Base-by-base conservation (phyloP, 2,888 invertebrate species). In the Drepana falcataria region DNA sequence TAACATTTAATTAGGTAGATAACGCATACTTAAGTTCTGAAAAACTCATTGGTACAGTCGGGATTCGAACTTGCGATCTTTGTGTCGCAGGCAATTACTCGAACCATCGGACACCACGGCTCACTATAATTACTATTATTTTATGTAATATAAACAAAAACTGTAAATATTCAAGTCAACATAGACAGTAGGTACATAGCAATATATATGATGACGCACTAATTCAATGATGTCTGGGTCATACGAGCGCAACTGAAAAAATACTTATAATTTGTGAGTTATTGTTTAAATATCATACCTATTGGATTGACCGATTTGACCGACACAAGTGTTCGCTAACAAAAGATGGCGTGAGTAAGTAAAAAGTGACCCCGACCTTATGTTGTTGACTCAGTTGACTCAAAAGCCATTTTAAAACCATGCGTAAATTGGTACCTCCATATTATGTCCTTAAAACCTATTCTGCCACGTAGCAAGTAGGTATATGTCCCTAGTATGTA, bases 251-350 rank as follows among this genome's bases (percentile, higher is more conserved):
- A 81, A 76, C 79, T 84, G 81, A 74, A 74, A 78, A 72, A 79
- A 79, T 75, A 76, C 66, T 57, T 58, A 58, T 59, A 62, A 71
- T 75, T 73, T 66, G 66, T 64, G 63, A 66, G 61, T 66, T 66
- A 68, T 67, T 71, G 64, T 73, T 65, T 57, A 53, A 69, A 68
- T 59, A 65, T 56, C 57, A 48, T 52, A 21, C 21, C 21, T 21
- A 53, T 58, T 59, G 56, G 53, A 72, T 68, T 85, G 85, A 83
- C 86, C 85, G 85, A 81, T 84, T 79, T 64, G 85, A 82, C 85
- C 83, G 85, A 61, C 64, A 83, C 81, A 84, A 77, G 80, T 86
- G 84, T 84, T 80, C 67, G 69, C 48, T 55, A 59, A 67, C 63
- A 61, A 66, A 59, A 61, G 59, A 63, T 65, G 58, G 56, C 34